These are phyloP conservation scores for Ptychobarbus kaznakovi DNA, from an alignment of 2,797 vertebrate genomes.

Conservation along the genomic window DNA sequence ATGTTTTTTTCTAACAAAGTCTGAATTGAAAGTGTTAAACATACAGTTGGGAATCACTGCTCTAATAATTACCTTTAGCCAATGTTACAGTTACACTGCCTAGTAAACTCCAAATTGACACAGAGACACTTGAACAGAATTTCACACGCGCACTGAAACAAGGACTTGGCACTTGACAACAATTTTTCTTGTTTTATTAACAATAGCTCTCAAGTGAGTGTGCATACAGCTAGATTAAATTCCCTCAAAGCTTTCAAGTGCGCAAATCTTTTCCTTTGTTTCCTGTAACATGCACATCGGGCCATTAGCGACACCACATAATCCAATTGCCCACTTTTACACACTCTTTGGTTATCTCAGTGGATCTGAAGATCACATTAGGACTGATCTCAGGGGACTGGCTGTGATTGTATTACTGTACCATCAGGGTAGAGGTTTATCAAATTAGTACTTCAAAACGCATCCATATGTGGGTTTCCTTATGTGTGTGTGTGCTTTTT, in stretches of 20 bases:
- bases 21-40: not conserved
- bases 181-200: constrained; percentile 26
- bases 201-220: constrained; percentile 41
- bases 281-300: constrained; percentile 69
- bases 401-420: constrained; percentile 73
- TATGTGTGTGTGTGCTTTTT: constrained; percentile 16
- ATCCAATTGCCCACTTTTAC: constrained; percentile 74
- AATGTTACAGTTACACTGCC: constrained; percentile 3
- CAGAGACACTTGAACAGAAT: not conserved
- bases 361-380: constrained; percentile 67
- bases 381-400: constrained; percentile 68
- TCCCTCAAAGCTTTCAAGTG: constrained; percentile 49
- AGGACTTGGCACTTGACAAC: constrained; percentile 43
- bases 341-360: constrained; percentile 72
- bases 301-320: constrained; percentile 73
- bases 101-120: not conserved
- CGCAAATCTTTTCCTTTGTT: constrained; percentile 48
- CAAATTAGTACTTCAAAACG: constrained; percentile 67
- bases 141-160: not conserved
- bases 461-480: constrained; percentile 64
- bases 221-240: constrained; percentile 48
- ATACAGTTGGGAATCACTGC: not conserved
- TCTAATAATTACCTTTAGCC: not conserved
- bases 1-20: not conserved
- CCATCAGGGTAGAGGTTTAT: constrained; percentile 58